These are phyloP conservation scores for Helicoverpa assulta DNA, from an alignment of 2,888 invertebrate genomes.

Conservation along the genomic window DNA sequence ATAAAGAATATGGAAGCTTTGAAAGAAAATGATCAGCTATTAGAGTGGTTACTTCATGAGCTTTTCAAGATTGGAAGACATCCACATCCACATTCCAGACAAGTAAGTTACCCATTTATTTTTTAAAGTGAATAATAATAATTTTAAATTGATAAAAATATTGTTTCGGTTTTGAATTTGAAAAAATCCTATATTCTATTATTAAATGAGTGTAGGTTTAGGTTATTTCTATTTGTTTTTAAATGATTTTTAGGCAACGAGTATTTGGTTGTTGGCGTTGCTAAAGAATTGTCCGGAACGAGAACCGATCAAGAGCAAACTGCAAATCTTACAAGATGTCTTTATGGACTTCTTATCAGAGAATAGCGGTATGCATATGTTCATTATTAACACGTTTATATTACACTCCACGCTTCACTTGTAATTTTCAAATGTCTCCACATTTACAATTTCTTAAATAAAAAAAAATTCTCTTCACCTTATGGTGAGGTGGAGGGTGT, in stretches of 20 bases:
- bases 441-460: no score
- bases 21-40: constrained; percentile 90
- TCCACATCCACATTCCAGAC: constrained; percentile 96
- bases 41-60: constrained; percentile 93
- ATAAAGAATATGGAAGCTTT: constrained; percentile 81
- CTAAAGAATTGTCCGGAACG: constrained; percentile 95
- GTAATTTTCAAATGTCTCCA: no score
- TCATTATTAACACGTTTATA: no score
- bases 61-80: constrained; percentile 92
- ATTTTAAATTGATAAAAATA: no score
- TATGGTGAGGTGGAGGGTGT: no score
- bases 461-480: no score
- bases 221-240: neutral
- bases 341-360: constrained; percentile 97
- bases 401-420: no score
- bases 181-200: no score
- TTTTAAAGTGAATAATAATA: neutral
- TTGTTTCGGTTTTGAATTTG: no score
- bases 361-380: constrained; percentile 95
- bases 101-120: constrained; percentile 84
- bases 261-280: constrained; percentile 96
- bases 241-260: constrained; percentile 91
- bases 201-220: no score
- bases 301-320: constrained; percentile 91
- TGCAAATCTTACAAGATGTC: constrained; percentile 93